Conservation (phyloP, 2,113 vertebrate species). For the Pyxicephalus adspersus region DNA sequence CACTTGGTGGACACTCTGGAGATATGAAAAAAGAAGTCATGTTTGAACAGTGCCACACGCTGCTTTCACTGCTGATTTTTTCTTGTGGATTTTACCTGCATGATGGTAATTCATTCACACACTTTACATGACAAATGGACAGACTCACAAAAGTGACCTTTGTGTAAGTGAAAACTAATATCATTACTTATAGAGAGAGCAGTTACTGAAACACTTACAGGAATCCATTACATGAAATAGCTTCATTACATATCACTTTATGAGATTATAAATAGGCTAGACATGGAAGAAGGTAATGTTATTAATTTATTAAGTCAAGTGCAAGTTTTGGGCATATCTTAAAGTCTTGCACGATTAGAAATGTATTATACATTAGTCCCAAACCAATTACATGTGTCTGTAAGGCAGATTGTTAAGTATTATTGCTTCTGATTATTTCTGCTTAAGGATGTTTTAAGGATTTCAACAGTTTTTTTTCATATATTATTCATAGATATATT, state of each 20-base stretch:
- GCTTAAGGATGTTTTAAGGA: no score
- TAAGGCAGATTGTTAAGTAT: not conserved
- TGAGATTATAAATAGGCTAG: not conserved
- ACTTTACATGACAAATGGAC: slow-evolving; percentile 53
- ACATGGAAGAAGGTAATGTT: not conserved
- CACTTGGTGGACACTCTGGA: slow-evolving; percentile 72
- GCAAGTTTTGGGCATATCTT: not conserved
- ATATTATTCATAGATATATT: no score
- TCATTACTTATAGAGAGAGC: slow-evolving; percentile 45
- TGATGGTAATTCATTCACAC: slow-evolving; percentile 45
- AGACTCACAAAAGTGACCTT: slow-evolving; percentile 52
- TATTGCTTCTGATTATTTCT: not conserved
- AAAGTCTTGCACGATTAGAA: not conserved
- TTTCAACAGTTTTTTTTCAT: no score
- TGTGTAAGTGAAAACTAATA: slow-evolving; percentile 50
- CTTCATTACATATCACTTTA: not conserved
- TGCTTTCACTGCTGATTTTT: slow-evolving; percentile 52
- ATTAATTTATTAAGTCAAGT: slow-evolving; percentile 1
- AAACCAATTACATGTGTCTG: not conserved
- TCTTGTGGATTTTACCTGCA: slow-evolving; percentile 52
- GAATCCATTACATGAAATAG: not conserved
- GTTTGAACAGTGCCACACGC: slow-evolving; percentile 68
- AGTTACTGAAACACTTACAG: slow-evolving; percentile 1
- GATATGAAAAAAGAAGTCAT: slow-evolving; percentile 63
- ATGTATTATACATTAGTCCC: not conserved